Conservation (phyloP, 2,797 vertebrate genomes). For the Chiroxiphia lanceolata region DNA sequence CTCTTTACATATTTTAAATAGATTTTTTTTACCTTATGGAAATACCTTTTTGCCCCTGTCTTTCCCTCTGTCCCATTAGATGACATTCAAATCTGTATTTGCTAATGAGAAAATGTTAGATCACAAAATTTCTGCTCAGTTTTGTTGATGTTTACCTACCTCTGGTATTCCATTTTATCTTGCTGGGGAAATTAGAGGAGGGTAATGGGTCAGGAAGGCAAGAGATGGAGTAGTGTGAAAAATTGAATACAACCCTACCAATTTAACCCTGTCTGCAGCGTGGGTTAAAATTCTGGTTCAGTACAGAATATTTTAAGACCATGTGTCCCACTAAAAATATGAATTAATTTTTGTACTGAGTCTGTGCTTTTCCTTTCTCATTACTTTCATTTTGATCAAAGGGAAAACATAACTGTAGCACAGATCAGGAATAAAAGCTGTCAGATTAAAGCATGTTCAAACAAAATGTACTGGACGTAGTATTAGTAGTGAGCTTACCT, state of each 20-base stretch:
- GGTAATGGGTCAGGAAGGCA: background rate
- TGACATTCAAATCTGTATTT: background rate
- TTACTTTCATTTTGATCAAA: slow-evolving; percentile 32
- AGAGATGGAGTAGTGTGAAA: background rate
- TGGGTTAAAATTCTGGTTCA: background rate
- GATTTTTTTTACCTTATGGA: background rate
- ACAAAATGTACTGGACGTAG: background rate
- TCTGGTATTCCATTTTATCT: background rate
- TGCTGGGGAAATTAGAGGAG: background rate
- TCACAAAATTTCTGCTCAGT: background rate
- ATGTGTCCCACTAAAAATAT: background rate
- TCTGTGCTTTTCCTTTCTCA: background rate
- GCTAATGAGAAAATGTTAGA: background rate
- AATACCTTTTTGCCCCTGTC: background rate
- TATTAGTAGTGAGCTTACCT: background rate
- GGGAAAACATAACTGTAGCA: background rate
- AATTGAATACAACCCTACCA: background rate
- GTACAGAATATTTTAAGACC: background rate
- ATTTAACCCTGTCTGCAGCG: background rate
- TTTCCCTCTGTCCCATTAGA: background rate
- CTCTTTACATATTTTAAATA: accelerated
- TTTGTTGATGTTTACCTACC: background rate
- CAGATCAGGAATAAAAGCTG: background rate
- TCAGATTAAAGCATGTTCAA: background rate
- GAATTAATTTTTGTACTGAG: background rate